A percentile compares a stretch with the other conserved stretches of the same genome.
These are phyloP conservation scores for Poeciliopsis gracilis DNA, from an alignment of 2,797 vertebrate species.

Conservation along the genomic window DNA sequence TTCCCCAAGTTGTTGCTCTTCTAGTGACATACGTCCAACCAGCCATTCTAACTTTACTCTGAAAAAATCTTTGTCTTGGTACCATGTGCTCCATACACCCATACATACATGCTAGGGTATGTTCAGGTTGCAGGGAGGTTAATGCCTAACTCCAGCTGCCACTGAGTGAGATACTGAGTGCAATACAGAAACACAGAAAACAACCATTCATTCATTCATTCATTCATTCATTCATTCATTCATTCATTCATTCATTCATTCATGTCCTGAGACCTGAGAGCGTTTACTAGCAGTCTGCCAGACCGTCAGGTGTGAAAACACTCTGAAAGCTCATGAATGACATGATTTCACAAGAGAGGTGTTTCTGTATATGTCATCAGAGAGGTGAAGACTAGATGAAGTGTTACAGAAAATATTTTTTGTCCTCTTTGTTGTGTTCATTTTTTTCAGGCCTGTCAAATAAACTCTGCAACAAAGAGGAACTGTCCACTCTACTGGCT, in stretches of 20 bases:
- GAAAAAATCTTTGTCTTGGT: background rate
- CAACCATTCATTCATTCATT: background rate
- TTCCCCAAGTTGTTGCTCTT: background rate
- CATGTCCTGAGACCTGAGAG: background rate
- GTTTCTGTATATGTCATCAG: background rate
- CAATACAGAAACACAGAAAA: background rate
- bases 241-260: no score
- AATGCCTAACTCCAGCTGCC: background rate
- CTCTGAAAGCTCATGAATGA: background rate
- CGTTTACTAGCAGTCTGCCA: no score
- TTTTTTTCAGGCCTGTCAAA: conserved; percentile 63
- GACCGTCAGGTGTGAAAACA: no score
- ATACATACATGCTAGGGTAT: background rate
- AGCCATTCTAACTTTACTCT: background rate
- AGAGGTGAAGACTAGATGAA: background rate
- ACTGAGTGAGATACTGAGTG: background rate
- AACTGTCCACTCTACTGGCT: conserved; percentile 73
- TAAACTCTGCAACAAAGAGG: conserved; percentile 66
- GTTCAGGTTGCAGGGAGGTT: background rate
- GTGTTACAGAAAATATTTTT: no score
- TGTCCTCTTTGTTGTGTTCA: background rate
- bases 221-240: no score
- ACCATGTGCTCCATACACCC: background rate
- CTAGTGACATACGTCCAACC: background rate
- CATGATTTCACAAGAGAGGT: background rate